Conservation (phyloP, 2,888 invertebrate genomes). For the Lampropteryx suffumata region DNA sequence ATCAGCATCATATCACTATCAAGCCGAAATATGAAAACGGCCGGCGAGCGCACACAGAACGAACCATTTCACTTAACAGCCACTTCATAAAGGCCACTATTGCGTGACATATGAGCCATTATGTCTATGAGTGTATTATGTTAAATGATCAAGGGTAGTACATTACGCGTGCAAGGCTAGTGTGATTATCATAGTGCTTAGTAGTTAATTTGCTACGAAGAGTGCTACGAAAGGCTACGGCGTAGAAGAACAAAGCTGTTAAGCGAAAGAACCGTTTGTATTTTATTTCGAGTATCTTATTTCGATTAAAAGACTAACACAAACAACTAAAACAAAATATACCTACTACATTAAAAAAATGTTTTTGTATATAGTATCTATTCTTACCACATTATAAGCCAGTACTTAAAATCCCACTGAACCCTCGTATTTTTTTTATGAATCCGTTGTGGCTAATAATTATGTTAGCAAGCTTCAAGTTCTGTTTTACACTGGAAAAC, state of each 20-base stretch:
- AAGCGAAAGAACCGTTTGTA: no score
- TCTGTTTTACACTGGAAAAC: neutral
- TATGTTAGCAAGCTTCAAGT: no score
- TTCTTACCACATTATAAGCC: no score
- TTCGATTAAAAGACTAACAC: no score
- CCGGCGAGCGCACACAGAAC: slow-evolving; percentile 18
- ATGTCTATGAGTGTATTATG: slow-evolving; percentile 18
- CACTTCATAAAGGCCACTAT: slow-evolving; percentile 24
- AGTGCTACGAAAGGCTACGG: slow-evolving; percentile 9
- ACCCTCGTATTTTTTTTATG: no score
- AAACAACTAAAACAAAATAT: no score
- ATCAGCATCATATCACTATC: slow-evolving; percentile 14
- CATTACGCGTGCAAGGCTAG: slow-evolving; percentile 24
- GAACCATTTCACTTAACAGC: slow-evolving; percentile 28
- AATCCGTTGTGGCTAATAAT: no score
- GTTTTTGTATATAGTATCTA: no score
- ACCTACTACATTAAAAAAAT: no score
- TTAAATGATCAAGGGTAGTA: slow-evolving; percentile 28
- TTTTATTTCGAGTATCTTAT: no score
- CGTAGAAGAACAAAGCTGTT: slow-evolving; percentile 1
- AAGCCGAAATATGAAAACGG: slow-evolving; percentile 22
- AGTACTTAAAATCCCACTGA: no score
- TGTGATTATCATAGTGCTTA: neutral
- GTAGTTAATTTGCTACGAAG: slow-evolving; percentile 1
- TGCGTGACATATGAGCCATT: slow-evolving; percentile 24